These are phyloP conservation scores for Anabacerthia variegaticeps DNA, from an alignment of 2,797 vertebrate species.

Conservation along the genomic window DNA sequence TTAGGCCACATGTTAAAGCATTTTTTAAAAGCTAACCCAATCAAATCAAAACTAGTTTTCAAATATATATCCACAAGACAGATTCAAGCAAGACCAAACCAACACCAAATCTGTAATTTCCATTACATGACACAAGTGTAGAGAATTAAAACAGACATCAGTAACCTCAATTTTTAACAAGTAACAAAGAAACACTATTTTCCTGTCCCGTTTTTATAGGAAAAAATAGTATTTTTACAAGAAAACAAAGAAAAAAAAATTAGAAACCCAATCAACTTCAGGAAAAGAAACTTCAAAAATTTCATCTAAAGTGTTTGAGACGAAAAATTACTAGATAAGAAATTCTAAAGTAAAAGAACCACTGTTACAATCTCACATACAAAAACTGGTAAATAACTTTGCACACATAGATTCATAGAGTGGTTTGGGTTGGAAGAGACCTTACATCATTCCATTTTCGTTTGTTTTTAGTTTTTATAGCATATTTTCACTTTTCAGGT, in stretches of 20 bases:
- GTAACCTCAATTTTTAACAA: neutral
- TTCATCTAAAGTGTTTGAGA: neutral
- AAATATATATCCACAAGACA: neutral
- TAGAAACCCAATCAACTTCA: neutral
- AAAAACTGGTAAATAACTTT: neutral
- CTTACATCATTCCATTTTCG: neutral
- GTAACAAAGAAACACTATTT: neutral
- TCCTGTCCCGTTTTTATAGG: neutral
- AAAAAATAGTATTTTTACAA: neutral
- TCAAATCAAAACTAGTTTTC: neutral
- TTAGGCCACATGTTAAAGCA: neutral
- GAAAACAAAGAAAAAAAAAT: neutral
- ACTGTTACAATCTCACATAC: neutral
- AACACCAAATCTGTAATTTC: neutral
- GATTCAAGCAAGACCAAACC: neutral
- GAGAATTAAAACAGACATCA: neutral
- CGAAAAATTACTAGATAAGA: neutral
- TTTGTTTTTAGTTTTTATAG: neutral
- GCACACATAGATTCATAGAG: neutral
- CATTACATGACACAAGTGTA: neutral
- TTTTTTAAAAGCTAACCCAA: neutral
- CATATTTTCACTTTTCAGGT: neutral
- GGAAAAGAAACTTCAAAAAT: neutral
- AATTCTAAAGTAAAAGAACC: neutral
- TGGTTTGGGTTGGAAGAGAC: neutral